phyloP scores from a whole-genome alignment of 2,797 vertebrate genomes.

The Bovichtus variegatus region DNA sequence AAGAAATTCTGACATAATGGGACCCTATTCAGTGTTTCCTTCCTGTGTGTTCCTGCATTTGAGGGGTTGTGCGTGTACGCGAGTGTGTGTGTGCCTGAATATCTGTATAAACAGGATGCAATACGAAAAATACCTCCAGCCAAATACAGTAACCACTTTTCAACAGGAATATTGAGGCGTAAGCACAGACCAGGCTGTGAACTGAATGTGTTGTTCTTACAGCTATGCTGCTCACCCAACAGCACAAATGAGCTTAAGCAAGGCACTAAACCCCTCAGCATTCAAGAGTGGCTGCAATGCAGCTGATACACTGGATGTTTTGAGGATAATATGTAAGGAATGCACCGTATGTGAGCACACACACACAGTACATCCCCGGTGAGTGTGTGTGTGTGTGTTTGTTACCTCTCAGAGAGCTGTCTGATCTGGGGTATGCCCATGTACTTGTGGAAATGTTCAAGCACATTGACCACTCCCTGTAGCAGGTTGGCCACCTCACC shows the following conservation, averaged over 20 bases:
- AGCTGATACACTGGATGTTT: neutral
- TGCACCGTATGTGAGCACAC: neutral
- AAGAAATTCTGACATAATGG: slow-evolving; percentile 57
- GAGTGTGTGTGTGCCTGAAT: slow-evolving; percentile 23
- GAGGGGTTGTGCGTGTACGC: slow-evolving; percentile 27
- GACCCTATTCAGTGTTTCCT: slow-evolving; percentile 73
- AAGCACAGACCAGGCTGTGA: slow-evolving; percentile 20
- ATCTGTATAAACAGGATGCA: slow-evolving; percentile 79
- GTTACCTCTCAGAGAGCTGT: slow-evolving; percentile 97
- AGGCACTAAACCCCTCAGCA: neutral
- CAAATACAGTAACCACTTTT: slow-evolving; percentile 53
- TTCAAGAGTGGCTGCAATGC: neutral
- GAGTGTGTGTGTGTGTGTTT: slow-evolving; percentile 1
- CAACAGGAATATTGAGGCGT: slow-evolving; percentile 53
- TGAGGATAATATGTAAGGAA: neutral
- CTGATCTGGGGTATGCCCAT: slow-evolving; percentile 99
- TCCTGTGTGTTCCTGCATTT: slow-evolving; percentile 64
- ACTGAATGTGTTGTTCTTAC: slow-evolving; percentile 29
- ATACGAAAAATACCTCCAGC: slow-evolving; percentile 48
- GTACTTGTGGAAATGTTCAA: slow-evolving; percentile 98
- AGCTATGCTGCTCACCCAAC: slow-evolving; percentile 16
- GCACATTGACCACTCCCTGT: slow-evolving; percentile 97
- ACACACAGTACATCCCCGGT: neutral
- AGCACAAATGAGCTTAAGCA: neutral
- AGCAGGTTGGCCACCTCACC: slow-evolving; percentile 98